Evolutionary conservation across 2,888 invertebrate species (phyloP), one percentile per base, ranked within the genome.

Genomic region (Theodoxus fluviatilis): DNA sequence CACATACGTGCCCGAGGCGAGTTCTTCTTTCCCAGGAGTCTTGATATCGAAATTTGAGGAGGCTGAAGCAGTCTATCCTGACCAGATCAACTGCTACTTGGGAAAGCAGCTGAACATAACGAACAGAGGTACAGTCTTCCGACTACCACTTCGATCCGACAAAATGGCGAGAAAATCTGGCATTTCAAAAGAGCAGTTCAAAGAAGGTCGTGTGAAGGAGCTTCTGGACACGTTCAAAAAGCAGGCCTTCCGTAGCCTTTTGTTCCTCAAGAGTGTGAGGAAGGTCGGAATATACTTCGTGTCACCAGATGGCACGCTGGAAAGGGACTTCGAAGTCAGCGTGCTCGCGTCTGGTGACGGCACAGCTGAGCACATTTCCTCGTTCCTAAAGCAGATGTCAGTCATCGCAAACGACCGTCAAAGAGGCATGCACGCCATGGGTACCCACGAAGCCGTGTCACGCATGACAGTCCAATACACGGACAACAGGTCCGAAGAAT

Each of bases 261-360:
- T 85, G 22, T 85, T 85, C 75, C 72, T 84, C 2, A 82, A 83
- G 67, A 78, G 78, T 67, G 75, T 85, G 1, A 73, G 71, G 43
- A 71, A 74, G 9, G 79, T 85, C 22, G 78, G 61, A 22, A 63
- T 81, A 15, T 73, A 74, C 7, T 38, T 71, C 40, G 73, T 79
- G 25, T 59, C 66, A n/a, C 61, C 59, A 12, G 63, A 71, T 37
- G 76, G 76, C 15, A 7, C 22, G 9, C 7, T 78, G 2, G 18
- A n/a, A 12, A 65, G 43, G 6, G 75, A 75, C 33, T 77, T 71
- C 59, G 55, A 31, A n/a, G 76, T 78, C 15, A 15, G 65, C 38
- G 37, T 67, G 9, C 22, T 40, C 9, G 47, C 75, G 25, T 55
- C 67, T 47, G 49, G 72, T 3, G 49, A 70, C 31, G 64, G 55